Conservation (phyloP, 2,113 vertebrate species). For the Bubalus kerabau region DNA sequence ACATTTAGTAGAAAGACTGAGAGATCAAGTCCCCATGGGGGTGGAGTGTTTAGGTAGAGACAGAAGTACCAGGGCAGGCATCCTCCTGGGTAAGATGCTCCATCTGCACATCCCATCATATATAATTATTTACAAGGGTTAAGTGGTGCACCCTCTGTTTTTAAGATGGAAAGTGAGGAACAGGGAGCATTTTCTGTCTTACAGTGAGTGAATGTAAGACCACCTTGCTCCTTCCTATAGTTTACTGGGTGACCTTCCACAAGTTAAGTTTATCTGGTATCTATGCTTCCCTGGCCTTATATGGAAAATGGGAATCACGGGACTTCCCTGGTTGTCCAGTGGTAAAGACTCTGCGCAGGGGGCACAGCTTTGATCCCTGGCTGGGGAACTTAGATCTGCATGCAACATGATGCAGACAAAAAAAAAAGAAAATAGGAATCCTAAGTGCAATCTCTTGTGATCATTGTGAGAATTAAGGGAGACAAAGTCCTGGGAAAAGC, state of each 20-base stretch:
- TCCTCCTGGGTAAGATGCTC: neutral
- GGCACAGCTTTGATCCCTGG: neutral
- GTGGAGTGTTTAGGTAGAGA: accelerated
- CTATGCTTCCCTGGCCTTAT: neutral
- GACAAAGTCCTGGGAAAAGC: neutral
- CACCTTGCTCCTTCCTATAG: neutral
- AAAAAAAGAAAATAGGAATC: neutral
- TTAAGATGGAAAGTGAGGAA: neutral
- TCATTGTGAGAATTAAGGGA: neutral
- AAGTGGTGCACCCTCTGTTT: neutral
- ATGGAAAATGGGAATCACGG: neutral
- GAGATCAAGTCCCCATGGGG: accelerated
- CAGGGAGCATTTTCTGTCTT: neutral
- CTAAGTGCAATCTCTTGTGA: neutral
- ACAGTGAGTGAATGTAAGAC: neutral
- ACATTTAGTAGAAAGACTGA: neutral
- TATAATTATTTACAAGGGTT: neutral
- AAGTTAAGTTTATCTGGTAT: neutral
- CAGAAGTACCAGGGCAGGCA: neutral
- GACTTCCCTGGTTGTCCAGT: neutral
- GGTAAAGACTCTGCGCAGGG: neutral
- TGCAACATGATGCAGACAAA: neutral
- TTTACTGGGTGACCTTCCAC: neutral
- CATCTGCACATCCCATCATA: neutral
- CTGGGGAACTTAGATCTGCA: neutral